Evolutionary conservation across 2,888 invertebrate species (phyloP).

Genomic region (Dryobotodes eremita): DNA sequence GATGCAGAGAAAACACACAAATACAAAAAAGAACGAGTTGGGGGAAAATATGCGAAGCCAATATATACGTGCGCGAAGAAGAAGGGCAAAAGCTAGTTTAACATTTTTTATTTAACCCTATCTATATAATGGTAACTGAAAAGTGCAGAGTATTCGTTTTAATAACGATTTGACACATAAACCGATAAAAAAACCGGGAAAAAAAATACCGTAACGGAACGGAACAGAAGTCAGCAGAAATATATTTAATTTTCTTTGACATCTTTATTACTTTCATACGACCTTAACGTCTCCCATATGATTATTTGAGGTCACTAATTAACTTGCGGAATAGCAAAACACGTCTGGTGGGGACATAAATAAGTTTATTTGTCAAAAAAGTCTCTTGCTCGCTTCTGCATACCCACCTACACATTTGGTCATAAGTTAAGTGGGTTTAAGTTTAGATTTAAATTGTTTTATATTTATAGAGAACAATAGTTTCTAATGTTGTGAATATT

Average conservation of each 20-base stretch:
- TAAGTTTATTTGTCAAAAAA: conserved; percentile 8
- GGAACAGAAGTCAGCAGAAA: conserved; percentile 13
- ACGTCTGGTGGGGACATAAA: conserved; percentile 29
- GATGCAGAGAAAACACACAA: too few relatives aligned
- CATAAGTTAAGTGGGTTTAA: not conserved
- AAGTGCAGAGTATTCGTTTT: not conserved
- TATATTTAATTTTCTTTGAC: conserved; percentile 31
- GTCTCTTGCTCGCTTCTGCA: not conserved
- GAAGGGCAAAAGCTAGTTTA: not conserved
- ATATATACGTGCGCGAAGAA: not conserved
- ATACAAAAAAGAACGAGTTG: too few relatives aligned
- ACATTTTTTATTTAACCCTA: too few relatives aligned
- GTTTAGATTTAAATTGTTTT: not conserved
- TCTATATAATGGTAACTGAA: not conserved
- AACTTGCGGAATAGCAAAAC: conserved; percentile 28
- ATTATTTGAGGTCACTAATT: conserved; percentile 51
- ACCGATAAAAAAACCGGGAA: too few relatives aligned
- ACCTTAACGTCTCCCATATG: conserved; percentile 58
- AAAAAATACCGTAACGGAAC: not conserved
- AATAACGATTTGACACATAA: not conserved
- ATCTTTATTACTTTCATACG: conserved; percentile 58
- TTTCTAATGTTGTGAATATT: too few relatives aligned
- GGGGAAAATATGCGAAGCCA: too few relatives aligned
- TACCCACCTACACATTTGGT: not conserved
- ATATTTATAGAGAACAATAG: not conserved